phyloP scores from a whole-genome alignment of 2,113 vertebrate genomes.

The Pogona vitticeps region DNA sequence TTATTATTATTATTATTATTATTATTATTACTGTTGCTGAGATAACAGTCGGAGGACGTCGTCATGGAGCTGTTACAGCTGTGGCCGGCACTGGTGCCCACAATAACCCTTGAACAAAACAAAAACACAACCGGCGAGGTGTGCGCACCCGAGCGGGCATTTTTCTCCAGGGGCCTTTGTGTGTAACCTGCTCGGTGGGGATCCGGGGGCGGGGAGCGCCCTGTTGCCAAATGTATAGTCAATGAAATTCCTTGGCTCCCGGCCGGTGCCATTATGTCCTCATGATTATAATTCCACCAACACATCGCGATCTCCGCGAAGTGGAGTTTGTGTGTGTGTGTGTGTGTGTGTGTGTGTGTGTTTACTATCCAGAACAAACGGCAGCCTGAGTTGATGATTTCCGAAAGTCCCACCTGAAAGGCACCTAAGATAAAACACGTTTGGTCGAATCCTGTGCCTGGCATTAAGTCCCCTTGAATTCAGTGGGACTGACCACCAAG shows the following conservation, averaged over 20 bases:
- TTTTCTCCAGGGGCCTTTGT: slow-evolving; percentile 11
- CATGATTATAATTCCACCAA: not conserved
- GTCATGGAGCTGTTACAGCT: not conserved
- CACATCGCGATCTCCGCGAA: too few relatives aligned
- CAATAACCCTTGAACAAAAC: too few relatives aligned
- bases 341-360: not conserved
- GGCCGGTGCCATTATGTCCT: not conserved
- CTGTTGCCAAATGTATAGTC: not conserved
- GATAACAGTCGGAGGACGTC: not conserved
- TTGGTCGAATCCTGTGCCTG: not conserved
- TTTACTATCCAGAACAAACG: not conserved
- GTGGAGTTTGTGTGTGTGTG: not conserved
- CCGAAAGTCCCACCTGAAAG: not conserved
- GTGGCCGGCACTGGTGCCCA: not conserved
- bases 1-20: too few relatives aligned
- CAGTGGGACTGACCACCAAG: too few relatives aligned
- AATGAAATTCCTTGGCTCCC: not conserved
- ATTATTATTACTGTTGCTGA: too few relatives aligned
- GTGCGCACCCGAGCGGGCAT: not conserved
- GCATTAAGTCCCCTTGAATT: too few relatives aligned
- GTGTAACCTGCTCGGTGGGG: not conserved
- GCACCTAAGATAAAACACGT: not conserved
- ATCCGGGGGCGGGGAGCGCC: not conserved
- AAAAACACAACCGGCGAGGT: not conserved
- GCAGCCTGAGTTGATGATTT: too few relatives aligned